phyloP scores from a whole-genome alignment of 2,797 vertebrate genomes.

The Scarus forsteni region DNA sequence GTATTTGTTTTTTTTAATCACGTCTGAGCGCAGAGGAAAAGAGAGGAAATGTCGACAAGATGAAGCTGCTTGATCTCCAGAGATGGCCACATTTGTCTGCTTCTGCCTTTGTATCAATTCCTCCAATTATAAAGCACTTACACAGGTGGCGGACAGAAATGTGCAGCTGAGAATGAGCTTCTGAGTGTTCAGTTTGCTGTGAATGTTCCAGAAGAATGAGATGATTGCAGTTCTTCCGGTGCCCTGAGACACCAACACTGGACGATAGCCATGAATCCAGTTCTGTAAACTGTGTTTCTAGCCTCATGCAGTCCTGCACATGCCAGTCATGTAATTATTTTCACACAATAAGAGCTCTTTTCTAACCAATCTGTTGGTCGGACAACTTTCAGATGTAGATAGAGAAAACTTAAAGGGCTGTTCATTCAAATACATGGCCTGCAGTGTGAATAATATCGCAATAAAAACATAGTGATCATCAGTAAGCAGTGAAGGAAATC shows the following conservation, averaged over 20 bases:
- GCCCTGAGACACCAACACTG: neutral
- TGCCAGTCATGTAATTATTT: neutral
- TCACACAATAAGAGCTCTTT: neutral
- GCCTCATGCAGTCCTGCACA: neutral
- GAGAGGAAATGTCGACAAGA: slow-evolving; percentile 16
- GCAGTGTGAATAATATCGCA: too few species aligned
- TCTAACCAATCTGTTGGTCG: too few species aligned
- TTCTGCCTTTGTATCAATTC: slow-evolving; percentile 18
- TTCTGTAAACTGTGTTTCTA: neutral
- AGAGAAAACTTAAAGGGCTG: too few species aligned
- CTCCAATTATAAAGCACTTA: slow-evolving; percentile 21
- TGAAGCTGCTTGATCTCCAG: slow-evolving; percentile 24
- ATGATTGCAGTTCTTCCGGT: neutral
- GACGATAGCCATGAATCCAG: neutral
- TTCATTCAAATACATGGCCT: too few species aligned
- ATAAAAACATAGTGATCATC: too few species aligned
- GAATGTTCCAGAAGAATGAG: neutral
- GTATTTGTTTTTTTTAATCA: slow-evolving; percentile 18
- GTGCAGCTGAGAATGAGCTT: neutral
- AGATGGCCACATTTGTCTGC: neutral
- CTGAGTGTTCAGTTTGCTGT: neutral
- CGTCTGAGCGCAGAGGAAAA: slow-evolving; percentile 1
- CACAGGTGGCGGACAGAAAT: slow-evolving; percentile 13
- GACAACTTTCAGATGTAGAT: too few species aligned
- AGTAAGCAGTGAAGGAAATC: too few species aligned